phyloP scores from a whole-genome alignment of 2,113 vertebrate genomes.

The Pollachius pollachius region DNA sequence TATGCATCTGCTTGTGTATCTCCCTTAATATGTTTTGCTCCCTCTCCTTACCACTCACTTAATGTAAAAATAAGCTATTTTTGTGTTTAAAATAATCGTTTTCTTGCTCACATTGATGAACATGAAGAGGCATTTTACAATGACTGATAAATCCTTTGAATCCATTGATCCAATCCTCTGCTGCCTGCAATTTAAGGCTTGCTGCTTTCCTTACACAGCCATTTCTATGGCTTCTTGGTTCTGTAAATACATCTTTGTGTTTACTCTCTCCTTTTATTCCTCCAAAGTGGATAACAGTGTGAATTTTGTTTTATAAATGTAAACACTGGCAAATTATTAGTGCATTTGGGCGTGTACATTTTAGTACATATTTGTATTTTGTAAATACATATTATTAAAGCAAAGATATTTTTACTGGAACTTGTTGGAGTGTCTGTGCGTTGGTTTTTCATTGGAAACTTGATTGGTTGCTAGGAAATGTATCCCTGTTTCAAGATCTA shows the following conservation, averaged over 20 bases:
- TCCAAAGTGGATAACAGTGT: constrained; percentile 72
- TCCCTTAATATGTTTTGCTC: constrained; percentile 10
- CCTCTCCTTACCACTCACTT: constrained; percentile 26
- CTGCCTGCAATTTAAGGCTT: constrained; percentile 15
- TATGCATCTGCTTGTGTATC: constrained; percentile 29
- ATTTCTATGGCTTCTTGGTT: constrained; percentile 22
- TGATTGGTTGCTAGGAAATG: not conserved
- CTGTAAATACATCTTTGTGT: constrained; percentile 49
- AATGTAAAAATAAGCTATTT: constrained; percentile 63
- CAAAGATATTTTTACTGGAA: constrained; percentile 79
- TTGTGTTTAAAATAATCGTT: constrained; percentile 47
- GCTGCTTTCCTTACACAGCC: constrained; percentile 17
- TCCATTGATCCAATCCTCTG: not conserved
- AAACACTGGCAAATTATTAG: constrained; percentile 68
- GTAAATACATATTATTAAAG: constrained; percentile 80
- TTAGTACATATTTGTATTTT: constrained; percentile 87
- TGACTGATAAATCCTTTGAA: not conserved
- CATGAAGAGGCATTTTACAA: constrained; percentile 15
- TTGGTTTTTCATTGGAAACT: constrained; percentile 18
- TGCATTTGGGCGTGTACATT: constrained; percentile 75
- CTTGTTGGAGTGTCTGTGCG: not conserved
- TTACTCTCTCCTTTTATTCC: constrained; percentile 63
- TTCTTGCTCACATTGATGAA: constrained; percentile 46
- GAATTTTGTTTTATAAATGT: constrained; percentile 67
- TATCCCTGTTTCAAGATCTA: not conserved